A percentile compares a stretch with the other conserved stretches of the same genome.
Evolutionary conservation across 2,113 vertebrate genomes (phyloP).

Genomic region (Tiliqua scincoides): DNA sequence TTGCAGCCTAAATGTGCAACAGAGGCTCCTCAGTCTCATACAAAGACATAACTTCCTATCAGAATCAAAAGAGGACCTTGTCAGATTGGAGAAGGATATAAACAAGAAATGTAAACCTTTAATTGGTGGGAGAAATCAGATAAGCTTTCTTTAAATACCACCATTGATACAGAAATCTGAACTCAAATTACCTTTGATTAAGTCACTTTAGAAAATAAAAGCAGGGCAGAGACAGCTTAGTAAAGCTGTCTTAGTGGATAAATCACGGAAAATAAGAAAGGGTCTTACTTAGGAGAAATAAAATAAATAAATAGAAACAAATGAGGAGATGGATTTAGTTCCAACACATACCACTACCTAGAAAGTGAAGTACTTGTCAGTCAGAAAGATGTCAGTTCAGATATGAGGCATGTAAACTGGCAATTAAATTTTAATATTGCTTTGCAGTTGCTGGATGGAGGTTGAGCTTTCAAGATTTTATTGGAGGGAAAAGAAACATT

Average conservation of each 20-base stretch:
- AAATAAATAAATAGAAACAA: constrained; percentile 64
- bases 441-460: background rate
- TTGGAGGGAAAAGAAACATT: background rate
- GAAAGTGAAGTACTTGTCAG: background rate
- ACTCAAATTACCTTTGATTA: constrained; percentile 84
- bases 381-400: background rate
- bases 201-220: constrained; percentile 82
- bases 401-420: background rate
- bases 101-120: constrained; percentile 83
- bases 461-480: background rate
- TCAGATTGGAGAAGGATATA: constrained; percentile 80
- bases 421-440: background rate
- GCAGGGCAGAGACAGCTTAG: constrained; percentile 53
- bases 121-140: constrained; percentile 86
- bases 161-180: constrained; percentile 82
- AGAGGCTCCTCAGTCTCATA: constrained; percentile 72
- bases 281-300: constrained; percentile 49
- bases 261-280: constrained; percentile 57
- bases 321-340: constrained; percentile 39
- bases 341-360: background rate
- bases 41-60: constrained; percentile 78
- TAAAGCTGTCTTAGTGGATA: constrained; percentile 53
- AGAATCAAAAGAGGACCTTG: constrained; percentile 78
- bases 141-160: constrained; percentile 82
- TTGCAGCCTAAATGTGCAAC: constrained; percentile 80